Percentiles rank a stretch among this genome's conserved stretches.
phyloP scores from a whole-genome alignment of 2,888 invertebrate species.

The Cheilosia impressa region DNA sequence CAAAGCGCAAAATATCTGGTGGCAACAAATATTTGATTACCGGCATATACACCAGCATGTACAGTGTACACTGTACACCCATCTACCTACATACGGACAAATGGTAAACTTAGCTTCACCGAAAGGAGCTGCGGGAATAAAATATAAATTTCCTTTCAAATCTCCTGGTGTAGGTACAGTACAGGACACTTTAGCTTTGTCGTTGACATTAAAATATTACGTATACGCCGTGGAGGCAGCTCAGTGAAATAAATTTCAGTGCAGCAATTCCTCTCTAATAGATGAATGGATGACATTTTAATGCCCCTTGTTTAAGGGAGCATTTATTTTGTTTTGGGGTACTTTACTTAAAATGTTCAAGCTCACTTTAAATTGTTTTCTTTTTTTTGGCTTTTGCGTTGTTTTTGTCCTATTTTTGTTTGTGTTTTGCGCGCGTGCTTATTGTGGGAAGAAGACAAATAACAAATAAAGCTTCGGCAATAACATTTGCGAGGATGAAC shows the following conservation, averaged over 20 bases:
- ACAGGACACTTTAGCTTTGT: constrained; percentile 12
- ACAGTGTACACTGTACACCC: no score
- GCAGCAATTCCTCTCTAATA: constrained; percentile 45
- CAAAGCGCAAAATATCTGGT: constrained; percentile 51
- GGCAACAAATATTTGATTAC: constrained; percentile 44
- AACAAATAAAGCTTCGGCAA: constrained; percentile 41
- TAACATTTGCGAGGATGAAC: constrained; percentile 41
- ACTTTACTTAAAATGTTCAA: constrained; percentile 18
- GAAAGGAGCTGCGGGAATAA: neutral
- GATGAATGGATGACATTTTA: constrained; percentile 63
- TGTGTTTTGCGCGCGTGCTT: neutral
- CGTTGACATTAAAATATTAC: constrained; percentile 65
- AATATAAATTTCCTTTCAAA: neutral
- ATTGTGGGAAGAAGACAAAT: constrained; percentile 17
- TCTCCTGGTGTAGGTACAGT: neutral
- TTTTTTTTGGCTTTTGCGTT: neutral
- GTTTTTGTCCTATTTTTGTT: neutral
- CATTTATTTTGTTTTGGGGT: constrained; percentile 39
- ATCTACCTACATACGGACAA: neutral
- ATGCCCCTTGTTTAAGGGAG: constrained; percentile 52
- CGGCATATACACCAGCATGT: neutral
- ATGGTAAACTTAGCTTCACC: neutral
- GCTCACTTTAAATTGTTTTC: constrained; percentile 40
- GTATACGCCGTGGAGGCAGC: constrained; percentile 24
- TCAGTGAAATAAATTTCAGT: constrained; percentile 19